phyloP scores from a whole-genome alignment of 2,113 vertebrate species.

The Oreochromis tanganicae region DNA sequence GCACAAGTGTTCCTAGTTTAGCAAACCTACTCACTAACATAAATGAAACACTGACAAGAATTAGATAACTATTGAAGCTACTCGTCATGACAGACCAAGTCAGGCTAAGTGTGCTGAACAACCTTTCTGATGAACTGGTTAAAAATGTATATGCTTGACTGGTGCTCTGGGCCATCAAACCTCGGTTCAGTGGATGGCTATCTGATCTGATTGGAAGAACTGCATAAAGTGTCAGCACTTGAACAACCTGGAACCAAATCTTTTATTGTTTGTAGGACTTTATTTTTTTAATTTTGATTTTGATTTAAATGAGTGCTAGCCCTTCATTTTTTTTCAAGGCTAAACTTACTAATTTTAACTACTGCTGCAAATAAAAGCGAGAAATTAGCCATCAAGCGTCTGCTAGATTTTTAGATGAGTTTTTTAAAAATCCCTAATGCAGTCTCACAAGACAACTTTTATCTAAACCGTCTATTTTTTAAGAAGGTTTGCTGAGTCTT shows the following conservation, averaged over 20 bases:
- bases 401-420: neutral
- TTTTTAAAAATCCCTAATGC: neutral
- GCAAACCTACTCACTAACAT: neutral
- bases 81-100: neutral
- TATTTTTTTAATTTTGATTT: accelerated
- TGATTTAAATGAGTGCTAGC: neutral
- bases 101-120: neutral
- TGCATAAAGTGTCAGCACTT: neutral
- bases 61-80: accelerated
- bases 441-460: neutral
- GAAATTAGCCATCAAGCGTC: neutral
- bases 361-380: neutral
- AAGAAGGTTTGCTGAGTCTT: neutral
- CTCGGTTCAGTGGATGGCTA: neutral
- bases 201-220: neutral
- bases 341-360: neutral
- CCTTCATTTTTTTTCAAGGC: neutral
- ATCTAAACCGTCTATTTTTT: neutral
- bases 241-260: neutral
- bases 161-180: neutral
- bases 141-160: neutral
- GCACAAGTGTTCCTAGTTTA: neutral
- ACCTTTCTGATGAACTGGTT: neutral
- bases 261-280: neutral
- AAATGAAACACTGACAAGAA: neutral